Conservation (phyloP, 1,140 invertebrate species). For the Bathynomus jamesi region DNA sequence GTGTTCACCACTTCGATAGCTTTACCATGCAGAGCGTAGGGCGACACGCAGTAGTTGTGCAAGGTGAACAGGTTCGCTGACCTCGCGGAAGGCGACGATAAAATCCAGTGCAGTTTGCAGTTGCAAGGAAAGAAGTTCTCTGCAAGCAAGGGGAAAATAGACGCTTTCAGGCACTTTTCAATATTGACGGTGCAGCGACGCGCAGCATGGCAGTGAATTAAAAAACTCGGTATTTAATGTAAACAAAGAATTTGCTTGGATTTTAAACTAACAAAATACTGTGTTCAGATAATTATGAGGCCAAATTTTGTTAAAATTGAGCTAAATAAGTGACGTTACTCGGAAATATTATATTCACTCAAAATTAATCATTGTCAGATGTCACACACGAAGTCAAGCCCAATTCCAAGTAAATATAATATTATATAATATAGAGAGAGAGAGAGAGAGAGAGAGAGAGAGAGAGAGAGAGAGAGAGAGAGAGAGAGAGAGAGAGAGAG, state of each 20-base stretch:
- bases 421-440: too few relatives aligned
- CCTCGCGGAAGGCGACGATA: conserved; percentile 17
- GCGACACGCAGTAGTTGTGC: conserved; percentile 35
- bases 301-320: too few relatives aligned
- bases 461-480: too few relatives aligned
- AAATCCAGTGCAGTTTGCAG: conserved; percentile 30
- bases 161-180: background rate
- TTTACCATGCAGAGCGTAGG: conserved; percentile 26
- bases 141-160: background rate
- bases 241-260: too few relatives aligned
- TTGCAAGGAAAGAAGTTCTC: conserved; percentile 32
- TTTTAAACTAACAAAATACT: too few relatives aligned
- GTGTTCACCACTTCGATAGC: conserved; percentile 20
- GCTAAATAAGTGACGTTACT: too few relatives aligned
- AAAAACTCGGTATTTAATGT: background rate
- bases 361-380: too few relatives aligned
- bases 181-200: background rate
- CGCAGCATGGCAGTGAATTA: background rate
- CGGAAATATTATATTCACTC: background rate
- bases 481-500: too few relatives aligned
- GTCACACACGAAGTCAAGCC: too few relatives aligned
- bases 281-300: too few relatives aligned
- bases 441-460: too few relatives aligned
- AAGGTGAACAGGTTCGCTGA: conserved; percentile 14
- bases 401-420: too few relatives aligned